These are phyloP conservation scores for Troilus luridus DNA, from an alignment of 2,888 invertebrate genomes.

Conservation along the genomic window DNA sequence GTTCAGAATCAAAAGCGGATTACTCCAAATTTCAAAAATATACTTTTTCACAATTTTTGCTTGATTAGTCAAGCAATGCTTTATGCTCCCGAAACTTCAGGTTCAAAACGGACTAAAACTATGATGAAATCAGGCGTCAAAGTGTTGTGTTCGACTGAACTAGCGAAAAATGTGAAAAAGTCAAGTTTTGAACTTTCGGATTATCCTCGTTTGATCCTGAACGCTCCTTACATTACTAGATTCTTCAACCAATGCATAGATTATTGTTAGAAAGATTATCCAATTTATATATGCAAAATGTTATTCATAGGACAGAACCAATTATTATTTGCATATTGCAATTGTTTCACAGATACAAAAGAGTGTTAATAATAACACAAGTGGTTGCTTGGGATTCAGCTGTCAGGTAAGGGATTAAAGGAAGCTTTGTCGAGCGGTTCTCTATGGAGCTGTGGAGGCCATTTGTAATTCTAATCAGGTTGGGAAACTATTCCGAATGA, in stretches of 20 bases:
- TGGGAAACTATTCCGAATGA: constrained; percentile 21
- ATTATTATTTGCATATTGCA: constrained; percentile 37
- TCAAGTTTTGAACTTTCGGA: too few species aligned
- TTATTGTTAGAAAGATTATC: neutral
- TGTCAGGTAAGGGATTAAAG: constrained; percentile 46
- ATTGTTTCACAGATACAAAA: constrained; percentile 26
- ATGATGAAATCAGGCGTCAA: too few species aligned
- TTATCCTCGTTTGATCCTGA: too few species aligned
- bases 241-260: neutral
- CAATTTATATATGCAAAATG: too few species aligned
- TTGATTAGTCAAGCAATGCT: too few species aligned
- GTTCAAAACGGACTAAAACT: too few species aligned
- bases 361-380: constrained; percentile 42
- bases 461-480: constrained; percentile 47
- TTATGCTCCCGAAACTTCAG: too few species aligned
- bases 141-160: too few species aligned
- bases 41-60: too few species aligned
- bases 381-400: constrained; percentile 45
- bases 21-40: too few species aligned
- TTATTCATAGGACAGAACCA: constrained; percentile 34
- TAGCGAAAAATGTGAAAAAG: too few species aligned
- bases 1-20: too few species aligned
- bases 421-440: constrained; percentile 33
- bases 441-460: constrained; percentile 20
- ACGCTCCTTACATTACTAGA: neutral